These are phyloP conservation scores for Whitmania pigra DNA, from an alignment of 1,140 invertebrate genomes.

Conservation along the genomic window DNA sequence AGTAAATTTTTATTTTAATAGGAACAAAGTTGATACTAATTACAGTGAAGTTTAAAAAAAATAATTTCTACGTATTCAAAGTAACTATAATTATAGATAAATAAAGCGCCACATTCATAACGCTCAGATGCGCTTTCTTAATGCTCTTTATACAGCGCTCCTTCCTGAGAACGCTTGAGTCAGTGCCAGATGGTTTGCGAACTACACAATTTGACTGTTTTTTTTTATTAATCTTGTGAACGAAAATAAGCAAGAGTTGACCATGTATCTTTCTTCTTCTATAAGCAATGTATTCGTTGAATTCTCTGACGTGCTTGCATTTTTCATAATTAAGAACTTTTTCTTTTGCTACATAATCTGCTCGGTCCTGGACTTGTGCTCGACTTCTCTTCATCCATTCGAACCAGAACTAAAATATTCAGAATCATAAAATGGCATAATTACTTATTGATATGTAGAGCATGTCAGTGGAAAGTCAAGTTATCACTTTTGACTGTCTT, in stretches of 20 bases:
- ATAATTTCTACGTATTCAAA: no score
- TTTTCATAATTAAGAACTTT: constrained; percentile 2
- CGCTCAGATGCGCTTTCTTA: no score
- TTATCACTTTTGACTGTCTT: not conserved
- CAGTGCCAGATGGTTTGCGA: no score
- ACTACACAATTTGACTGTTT: no score
- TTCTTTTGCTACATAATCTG: not conserved
- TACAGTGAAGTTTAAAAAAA: no score
- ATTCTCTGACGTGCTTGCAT: constrained; percentile 4
- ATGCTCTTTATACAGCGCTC: no score
- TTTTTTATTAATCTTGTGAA: not conserved
- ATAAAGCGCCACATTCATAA: no score
- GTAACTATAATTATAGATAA: no score
- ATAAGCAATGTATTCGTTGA: not conserved
- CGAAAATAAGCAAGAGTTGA: not conserved
- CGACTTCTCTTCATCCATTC: not conserved
- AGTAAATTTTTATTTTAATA: not conserved
- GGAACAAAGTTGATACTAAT: no score
- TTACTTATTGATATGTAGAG: not conserved
- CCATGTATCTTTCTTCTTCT: not conserved
- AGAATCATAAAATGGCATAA: not conserved
- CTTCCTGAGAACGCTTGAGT: no score
- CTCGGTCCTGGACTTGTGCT: not conserved
- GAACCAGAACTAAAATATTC: constrained; percentile 1
- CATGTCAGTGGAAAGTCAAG: not conserved